Base-by-base conservation (phyloP, 1,140 invertebrate genomes). In the Linepithema humile region DNA sequence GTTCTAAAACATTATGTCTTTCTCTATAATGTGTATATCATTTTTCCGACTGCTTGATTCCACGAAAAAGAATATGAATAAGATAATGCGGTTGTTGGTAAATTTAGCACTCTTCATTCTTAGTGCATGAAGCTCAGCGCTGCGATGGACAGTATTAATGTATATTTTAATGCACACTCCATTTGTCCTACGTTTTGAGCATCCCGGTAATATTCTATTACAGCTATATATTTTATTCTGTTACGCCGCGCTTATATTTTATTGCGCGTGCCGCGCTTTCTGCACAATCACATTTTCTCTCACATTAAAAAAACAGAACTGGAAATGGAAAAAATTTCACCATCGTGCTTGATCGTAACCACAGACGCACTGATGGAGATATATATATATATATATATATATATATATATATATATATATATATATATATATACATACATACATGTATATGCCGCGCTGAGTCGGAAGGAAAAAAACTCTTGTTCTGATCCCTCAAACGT, bases 141-240 rank as follows among this genome's bases (percentile, higher is more conserved):
- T 55, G 17, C 32, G 5, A 23, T 26, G 29, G n/a, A n/a, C 40
- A 29, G 48, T 20, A 12, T 45, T 32, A 45, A 48, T 62, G 32
- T 60, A 74, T 40, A 64, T 64, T 75, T 75, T 62, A 48, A 62
- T 35, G 7, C n/a, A 1, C 26, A 2, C 17, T 74, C 55, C 38
- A 75, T 75, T 75, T 45, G 59, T 62, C 38, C 10, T 17, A 7
- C 55, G 26, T 59, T 62, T 62, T 45, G 17, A 74, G 38, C 38
- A 60, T 32, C 12, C 20, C 12, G 59, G n/a, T 62, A 45, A 75
- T 75, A 75, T 64, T 75, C 45, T 48, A 48, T 75, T 62, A 20
- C 43, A 45, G n/a, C 2, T 45, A 45, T 74, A 74, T 75, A 48
- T 55, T 70, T n/a, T 74, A 75, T 75, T 75, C 38, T 38, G 62